Evolutionary conservation across 2,888 invertebrate species (phyloP), one percentile per base, ranked within the genome.

Genomic region (Dinocampus coccinellae): DNA sequence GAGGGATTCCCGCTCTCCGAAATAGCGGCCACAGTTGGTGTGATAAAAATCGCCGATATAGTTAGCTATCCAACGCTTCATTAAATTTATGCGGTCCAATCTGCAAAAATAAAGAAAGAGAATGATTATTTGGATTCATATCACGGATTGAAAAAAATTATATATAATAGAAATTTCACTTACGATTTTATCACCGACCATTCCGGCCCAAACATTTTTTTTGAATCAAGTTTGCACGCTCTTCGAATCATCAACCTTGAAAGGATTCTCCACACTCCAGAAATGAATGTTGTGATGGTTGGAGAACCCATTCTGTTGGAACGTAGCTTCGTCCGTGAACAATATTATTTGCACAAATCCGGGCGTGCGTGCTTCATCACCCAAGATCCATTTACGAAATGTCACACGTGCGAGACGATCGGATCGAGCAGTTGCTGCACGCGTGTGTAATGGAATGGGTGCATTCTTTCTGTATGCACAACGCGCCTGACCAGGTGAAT

Each of bases 231-330:
- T 2, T 16, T 70, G 60, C 2, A 22, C 10, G 6, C 26, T 20
- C 9, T 42, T 42, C 13, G 26, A 10, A n/a, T 64, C 58, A 47
- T 22, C 16, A 10, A 26, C 16, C 6, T 42, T 22, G 24, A 57
- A 57, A 1, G 69, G 69, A 52, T 72, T 72, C 9, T 52, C 69
- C 1, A 58, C 3, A 0, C n/a, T 53, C 52, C 60, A 72, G 3
- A 9, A 20, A 22, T 68, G 68, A 33, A 26, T 63, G 36, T 73
- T 73, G 3, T 61, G 69, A 11, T 20, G 36, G 53, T 73, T 73
- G 42, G 66, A 73, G 34, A 39, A 36, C 1, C 70, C 66, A 26
- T 24, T 33, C 16, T 61, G 57, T 0, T 61, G 57, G 26, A 70
- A 68, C 1, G 62, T 63, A 7, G 64, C 53, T 47, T 72, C 71